Evolutionary conservation across 2,113 vertebrate genomes (phyloP).

Genomic region (Lethenteron camtschaticum): DNA sequence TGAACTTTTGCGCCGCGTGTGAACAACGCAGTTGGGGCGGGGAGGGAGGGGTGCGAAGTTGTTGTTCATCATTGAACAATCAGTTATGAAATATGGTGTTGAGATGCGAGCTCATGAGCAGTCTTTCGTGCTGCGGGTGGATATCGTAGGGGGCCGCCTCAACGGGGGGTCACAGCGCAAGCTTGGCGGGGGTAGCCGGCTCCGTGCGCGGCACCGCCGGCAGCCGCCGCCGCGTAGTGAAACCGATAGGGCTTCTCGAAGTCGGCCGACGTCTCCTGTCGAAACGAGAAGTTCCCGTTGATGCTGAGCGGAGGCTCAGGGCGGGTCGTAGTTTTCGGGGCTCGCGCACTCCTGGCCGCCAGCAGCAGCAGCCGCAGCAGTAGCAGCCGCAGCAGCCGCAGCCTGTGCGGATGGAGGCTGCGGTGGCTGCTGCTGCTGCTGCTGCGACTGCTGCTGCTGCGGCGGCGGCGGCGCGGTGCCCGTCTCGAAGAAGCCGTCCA

Average conservation of each 20-base stretch:
- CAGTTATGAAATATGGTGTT: constrained; percentile 93
- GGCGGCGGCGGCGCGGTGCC: constrained; percentile 24
- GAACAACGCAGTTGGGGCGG: constrained; percentile 21
- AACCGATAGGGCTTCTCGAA: constrained; percentile 84
- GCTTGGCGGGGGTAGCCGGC: constrained; percentile 36
- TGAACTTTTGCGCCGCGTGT: constrained; percentile 22
- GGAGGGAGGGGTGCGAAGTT: too few species aligned
- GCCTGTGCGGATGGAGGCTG: too few species aligned
- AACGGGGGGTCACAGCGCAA: constrained; percentile 56
- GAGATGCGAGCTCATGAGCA: constrained; percentile 73
- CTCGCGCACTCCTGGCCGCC: constrained; percentile 40
- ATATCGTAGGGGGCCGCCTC: constrained; percentile 66
- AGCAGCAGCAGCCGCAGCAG: background rate
- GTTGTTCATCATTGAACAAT: constrained; percentile 15
- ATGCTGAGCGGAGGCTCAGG: constrained; percentile 89
- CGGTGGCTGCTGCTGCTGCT: too few species aligned
- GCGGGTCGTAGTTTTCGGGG: constrained; percentile 59
- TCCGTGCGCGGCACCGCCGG: constrained; percentile 25
- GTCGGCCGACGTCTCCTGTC: constrained; percentile 53
- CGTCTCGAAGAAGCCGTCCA: constrained; percentile 75
- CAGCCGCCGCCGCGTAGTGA: constrained; percentile 46
- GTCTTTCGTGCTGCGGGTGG: constrained; percentile 64
- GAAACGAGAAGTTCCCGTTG: constrained; percentile 94
- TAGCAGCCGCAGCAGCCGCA: too few species aligned
- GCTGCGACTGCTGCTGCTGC: too few species aligned